These are phyloP conservation scores for Ferdinandea cuprea DNA, from an alignment of 2,888 invertebrate genomes.

Conservation along the genomic window DNA sequence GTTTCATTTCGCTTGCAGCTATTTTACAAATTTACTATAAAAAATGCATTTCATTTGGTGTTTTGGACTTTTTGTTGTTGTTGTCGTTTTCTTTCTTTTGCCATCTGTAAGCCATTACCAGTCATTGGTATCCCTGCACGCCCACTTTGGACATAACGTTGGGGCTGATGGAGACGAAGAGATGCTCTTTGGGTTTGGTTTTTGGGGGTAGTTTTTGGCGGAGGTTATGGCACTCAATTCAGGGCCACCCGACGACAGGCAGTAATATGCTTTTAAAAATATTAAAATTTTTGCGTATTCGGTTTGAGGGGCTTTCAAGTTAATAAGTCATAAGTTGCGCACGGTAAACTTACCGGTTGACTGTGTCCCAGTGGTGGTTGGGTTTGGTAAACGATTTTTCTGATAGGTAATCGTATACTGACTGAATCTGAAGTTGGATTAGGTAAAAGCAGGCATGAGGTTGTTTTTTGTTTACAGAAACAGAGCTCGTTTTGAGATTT, in stretches of 20 bases:
- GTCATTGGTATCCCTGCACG: constrained; percentile 18
- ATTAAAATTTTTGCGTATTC: constrained; percentile 58
- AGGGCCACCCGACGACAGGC: constrained; percentile 27
- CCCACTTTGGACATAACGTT: not conserved
- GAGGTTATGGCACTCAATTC: constrained; percentile 44
- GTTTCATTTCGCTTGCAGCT: constrained; percentile 46
- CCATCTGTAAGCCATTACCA: constrained; percentile 42
- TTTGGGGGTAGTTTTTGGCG: constrained; percentile 15
- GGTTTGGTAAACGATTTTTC: not conserved
- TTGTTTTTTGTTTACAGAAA: not conserved
- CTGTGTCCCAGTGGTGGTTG: not conserved
- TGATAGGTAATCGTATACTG: not conserved
- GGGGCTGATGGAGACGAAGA: constrained; percentile 1
- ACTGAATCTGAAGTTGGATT: not conserved
- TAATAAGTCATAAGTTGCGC: constrained; percentile 54
- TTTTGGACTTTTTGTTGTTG: constrained; percentile 42
- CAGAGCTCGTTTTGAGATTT: not conserved
- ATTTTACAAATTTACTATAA: constrained; percentile 42
- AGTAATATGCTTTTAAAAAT: constrained; percentile 60
- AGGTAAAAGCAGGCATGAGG: not conserved
- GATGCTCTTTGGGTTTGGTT: too few species aligned
- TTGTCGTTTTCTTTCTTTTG: constrained; percentile 4
- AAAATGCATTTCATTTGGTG: constrained; percentile 64
- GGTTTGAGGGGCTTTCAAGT: constrained; percentile 45
- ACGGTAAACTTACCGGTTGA: constrained; percentile 2